Conservation (phyloP, 2,113 vertebrate genomes). For the Eleginops maclovinus region DNA sequence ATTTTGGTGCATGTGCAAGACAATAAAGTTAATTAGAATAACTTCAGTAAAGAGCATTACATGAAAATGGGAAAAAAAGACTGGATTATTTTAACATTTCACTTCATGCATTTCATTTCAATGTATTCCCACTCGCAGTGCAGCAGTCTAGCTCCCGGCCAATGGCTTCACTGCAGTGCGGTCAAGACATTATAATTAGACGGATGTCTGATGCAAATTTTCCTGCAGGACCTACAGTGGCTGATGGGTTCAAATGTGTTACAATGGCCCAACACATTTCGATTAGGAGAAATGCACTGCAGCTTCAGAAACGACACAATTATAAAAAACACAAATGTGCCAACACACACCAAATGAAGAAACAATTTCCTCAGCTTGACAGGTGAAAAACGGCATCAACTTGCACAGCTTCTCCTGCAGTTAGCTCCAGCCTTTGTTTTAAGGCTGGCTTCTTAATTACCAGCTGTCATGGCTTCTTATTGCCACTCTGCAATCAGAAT, state of each 20-base stretch:
- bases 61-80: slow-evolving; percentile 39
- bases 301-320: too few relatives aligned
- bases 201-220: slow-evolving; percentile 64
- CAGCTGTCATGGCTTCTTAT: slow-evolving; percentile 80
- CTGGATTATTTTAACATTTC: slow-evolving; percentile 32
- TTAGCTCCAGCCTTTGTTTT: slow-evolving; percentile 76
- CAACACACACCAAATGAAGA: too few relatives aligned
- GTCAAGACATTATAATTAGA: slow-evolving; percentile 71
- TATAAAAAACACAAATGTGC: too few relatives aligned
- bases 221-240: slow-evolving; percentile 48
- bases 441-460: slow-evolving; percentile 83
- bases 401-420: slow-evolving; percentile 45
- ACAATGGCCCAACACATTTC: too few relatives aligned
- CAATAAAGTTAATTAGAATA: slow-evolving; percentile 75
- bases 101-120: slow-evolving; percentile 36
- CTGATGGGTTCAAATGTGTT: too few relatives aligned
- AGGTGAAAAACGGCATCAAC: slow-evolving; percentile 74
- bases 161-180: slow-evolving; percentile 56
- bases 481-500: slow-evolving; percentile 82
- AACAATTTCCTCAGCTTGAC: slow-evolving; percentile 35
- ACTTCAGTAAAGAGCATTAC: slow-evolving; percentile 33
- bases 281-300: too few relatives aligned
- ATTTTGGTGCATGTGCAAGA: slow-evolving; percentile 74
- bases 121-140: slow-evolving; percentile 42
- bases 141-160: slow-evolving; percentile 30